A percentile compares a stretch with the other conserved stretches of the same genome.
These are phyloP conservation scores for Heliconius nattereri DNA, from an alignment of 1,140 invertebrate species.

Conservation along the genomic window DNA sequence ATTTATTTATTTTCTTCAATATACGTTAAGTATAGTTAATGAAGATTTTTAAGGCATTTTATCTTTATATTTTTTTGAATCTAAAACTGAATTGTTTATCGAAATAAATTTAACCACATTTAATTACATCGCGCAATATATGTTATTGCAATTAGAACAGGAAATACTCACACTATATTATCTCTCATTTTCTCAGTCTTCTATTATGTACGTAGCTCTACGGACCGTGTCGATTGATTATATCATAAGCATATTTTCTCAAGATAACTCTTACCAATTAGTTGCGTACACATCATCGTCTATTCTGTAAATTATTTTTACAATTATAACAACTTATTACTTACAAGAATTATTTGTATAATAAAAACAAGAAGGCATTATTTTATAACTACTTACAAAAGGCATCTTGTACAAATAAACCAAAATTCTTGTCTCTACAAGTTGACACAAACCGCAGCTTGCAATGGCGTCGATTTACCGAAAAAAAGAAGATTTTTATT, in stretches of 20 bases:
- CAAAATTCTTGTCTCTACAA: conserved; percentile 15
- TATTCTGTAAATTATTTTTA: background rate
- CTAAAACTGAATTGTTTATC: background rate
- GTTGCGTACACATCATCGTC: conserved; percentile 31
- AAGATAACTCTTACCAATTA: conserved; percentile 45
- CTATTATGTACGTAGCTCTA: conserved; percentile 27
- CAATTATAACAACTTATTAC: background rate
- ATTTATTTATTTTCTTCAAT: background rate
- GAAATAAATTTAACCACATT: background rate
- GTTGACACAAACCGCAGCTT: conserved; percentile 15
- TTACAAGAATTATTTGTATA: background rate
- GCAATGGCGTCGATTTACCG: conserved; percentile 12
- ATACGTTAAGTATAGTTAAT: too few species aligned
- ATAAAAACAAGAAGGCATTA: background rate
- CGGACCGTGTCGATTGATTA: conserved; percentile 42
- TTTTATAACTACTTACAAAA: conserved; percentile 4
- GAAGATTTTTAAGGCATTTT: too few species aligned
- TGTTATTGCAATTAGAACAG: background rate
- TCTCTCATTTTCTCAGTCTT: conserved; percentile 36
- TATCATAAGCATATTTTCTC: conserved; percentile 42
- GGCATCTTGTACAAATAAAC: conserved; percentile 15
- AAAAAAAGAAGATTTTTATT: conserved; percentile 15
- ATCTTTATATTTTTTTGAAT: background rate
- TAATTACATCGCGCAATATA: background rate
- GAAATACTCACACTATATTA: conserved; percentile 17